phyloP scores from a whole-genome alignment of 2,113 vertebrate species.

The Anhinga anhinga region DNA sequence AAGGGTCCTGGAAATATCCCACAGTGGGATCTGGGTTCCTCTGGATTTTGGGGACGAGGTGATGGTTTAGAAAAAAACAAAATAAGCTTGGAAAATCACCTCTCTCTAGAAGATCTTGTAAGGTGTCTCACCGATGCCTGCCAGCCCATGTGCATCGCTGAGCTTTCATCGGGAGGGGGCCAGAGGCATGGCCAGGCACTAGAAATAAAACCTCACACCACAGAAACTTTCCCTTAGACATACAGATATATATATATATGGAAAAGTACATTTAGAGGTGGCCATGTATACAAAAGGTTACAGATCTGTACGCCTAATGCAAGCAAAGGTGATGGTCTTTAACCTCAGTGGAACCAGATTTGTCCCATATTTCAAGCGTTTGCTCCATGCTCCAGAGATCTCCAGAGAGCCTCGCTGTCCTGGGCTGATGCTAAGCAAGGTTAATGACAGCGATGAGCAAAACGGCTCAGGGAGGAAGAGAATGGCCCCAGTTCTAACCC shows the following conservation, averaged over 20 bases:
- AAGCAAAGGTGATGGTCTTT: not conserved
- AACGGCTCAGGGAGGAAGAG: not conserved
- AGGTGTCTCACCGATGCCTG: not conserved
- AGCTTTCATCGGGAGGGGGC: not conserved
- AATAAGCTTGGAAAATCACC: not conserved
- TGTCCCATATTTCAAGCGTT: not conserved
- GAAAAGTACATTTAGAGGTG: not conserved
- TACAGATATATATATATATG: not conserved
- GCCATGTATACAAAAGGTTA: not conserved
- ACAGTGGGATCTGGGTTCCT: not conserved
- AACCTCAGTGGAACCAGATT: not conserved
- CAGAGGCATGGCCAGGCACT: not conserved
- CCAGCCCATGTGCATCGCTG: not conserved
- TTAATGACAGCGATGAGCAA: not conserved
- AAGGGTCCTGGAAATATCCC: not conserved
- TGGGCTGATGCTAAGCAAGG: not conserved
- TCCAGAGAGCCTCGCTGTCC: not conserved
- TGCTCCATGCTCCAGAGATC: not conserved
- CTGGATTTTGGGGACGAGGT: not conserved
- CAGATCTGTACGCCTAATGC: not conserved
- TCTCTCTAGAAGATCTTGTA: not conserved
- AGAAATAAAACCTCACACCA: not conserved
- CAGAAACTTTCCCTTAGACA: not conserved
- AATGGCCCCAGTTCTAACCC: not conserved
- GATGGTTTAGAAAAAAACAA: not conserved